These are phyloP conservation scores for Uloborus diversus DNA, from an alignment of 1,140 invertebrate genomes.

Conservation along the genomic window DNA sequence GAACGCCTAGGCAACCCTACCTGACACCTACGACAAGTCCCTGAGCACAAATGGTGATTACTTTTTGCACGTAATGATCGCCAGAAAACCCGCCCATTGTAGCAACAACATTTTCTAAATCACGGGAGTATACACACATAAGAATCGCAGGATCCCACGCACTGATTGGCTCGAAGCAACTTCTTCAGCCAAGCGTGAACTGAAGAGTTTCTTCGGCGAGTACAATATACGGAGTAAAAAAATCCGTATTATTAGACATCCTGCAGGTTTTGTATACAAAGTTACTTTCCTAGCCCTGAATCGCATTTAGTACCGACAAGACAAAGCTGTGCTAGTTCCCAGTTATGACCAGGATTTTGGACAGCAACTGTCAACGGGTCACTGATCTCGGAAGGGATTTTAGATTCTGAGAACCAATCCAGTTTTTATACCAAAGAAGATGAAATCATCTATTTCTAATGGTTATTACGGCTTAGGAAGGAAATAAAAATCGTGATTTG, in stretches of 20 bases:
- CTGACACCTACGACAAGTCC: too few species aligned
- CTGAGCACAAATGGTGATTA: too few species aligned
- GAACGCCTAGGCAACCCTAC: too few species aligned
- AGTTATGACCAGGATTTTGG: conserved; percentile 21
- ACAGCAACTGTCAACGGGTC: conserved; percentile 32
- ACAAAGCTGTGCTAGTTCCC: conserved; percentile 16
- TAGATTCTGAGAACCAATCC: too few species aligned
- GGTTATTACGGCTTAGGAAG: too few species aligned
- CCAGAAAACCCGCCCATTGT: too few species aligned
- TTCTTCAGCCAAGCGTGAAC: neutral
- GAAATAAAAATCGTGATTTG: too few species aligned
- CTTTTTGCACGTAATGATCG: too few species aligned
- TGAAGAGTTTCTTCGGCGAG: neutral
- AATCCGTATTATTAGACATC: conserved; percentile 1
- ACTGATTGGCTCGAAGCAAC: neutral
- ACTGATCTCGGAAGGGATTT: neutral
- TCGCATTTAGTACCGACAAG: conserved; percentile 16
- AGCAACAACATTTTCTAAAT: too few species aligned
- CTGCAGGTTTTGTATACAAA: conserved; percentile 1
- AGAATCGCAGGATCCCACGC: neutral
- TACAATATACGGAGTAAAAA: neutral
- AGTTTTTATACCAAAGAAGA: too few species aligned
- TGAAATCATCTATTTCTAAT: too few species aligned
- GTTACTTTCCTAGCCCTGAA: conserved; percentile 19
- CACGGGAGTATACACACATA: too few species aligned